A percentile compares a stretch with the other conserved stretches of the same genome.
Conservation (phyloP, 2,888 invertebrate genomes). For the Epistrophe grossulariae region DNA sequence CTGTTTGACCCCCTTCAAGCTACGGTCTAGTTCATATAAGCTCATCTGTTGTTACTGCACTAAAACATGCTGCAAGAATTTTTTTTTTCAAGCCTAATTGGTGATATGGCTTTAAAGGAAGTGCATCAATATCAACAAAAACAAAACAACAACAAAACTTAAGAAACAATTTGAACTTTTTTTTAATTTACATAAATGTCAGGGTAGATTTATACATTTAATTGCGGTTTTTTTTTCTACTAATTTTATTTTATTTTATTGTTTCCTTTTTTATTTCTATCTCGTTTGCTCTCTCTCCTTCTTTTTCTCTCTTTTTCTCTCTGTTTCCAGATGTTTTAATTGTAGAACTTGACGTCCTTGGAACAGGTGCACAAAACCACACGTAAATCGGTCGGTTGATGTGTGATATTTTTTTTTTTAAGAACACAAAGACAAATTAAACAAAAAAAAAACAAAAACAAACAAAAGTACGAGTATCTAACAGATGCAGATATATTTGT, state of each 20-base stretch:
- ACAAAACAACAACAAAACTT: slow-evolving; percentile 1
- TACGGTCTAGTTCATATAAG: not conserved
- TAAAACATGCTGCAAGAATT: not conserved
- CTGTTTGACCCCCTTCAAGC: too few species aligned
- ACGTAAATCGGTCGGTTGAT: slow-evolving; percentile 50
- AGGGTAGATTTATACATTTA: slow-evolving; percentile 27
- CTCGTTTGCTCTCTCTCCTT: slow-evolving; percentile 17
- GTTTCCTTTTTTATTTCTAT: slow-evolving; percentile 47
- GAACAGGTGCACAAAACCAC: slow-evolving; percentile 64
- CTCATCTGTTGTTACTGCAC: not conserved
- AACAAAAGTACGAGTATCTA: slow-evolving; percentile 8
- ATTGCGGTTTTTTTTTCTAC: not conserved
- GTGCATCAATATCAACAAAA: slow-evolving; percentile 15
- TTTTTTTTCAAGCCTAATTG: not conserved
- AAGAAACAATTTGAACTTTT: slow-evolving; percentile 27
- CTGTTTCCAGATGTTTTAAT: slow-evolving; percentile 37
- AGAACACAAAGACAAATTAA: slow-evolving; percentile 55
- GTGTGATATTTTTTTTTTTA: slow-evolving; percentile 19
- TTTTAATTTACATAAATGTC: slow-evolving; percentile 61
- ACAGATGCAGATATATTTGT: not conserved
- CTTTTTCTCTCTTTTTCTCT: slow-evolving; percentile 12
- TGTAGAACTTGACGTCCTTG: slow-evolving; percentile 73
- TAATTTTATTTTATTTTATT: slow-evolving; percentile 37
- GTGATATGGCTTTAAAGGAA: slow-evolving; percentile 55
- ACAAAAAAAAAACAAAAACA: slow-evolving; percentile 42